phyloP scores from a whole-genome alignment of 2,888 invertebrate genomes.

The Drosophila setosimentum region DNA sequence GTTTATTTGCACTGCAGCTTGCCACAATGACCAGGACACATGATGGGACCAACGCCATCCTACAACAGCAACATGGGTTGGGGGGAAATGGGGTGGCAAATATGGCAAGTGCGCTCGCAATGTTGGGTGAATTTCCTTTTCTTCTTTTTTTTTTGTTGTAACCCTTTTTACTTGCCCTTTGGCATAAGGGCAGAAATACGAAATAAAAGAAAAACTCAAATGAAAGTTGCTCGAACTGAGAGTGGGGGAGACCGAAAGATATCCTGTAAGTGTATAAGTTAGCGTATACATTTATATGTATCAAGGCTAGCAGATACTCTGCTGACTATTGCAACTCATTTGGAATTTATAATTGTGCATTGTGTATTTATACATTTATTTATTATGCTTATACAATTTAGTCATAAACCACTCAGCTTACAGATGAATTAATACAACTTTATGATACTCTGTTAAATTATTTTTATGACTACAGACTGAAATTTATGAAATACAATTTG shows the following conservation, averaged over 20 bases:
- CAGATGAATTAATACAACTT: background rate
- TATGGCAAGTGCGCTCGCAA: constrained; percentile 10
- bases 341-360: background rate
- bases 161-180: constrained; percentile 62
- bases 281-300: background rate
- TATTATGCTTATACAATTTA: too few species aligned
- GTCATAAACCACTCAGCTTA: too few species aligned
- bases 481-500: background rate
- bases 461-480: background rate
- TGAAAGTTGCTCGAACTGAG: background rate
- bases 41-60: constrained; percentile 38
- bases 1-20: constrained; percentile 73
- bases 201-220: constrained; percentile 7
- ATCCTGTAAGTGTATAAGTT: background rate
- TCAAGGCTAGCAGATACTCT: background rate
- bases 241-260: background rate
- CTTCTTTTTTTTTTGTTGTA: too few species aligned
- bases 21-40: constrained; percentile 65
- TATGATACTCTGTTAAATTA: constrained; percentile 4
- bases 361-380: accelerated
- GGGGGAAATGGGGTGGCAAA: background rate
- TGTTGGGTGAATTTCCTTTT: constrained; percentile 25
- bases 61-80: background rate
- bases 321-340: too few species aligned
- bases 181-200: constrained; percentile 43